Base-by-base conservation (phyloP, 2,113 vertebrate genomes). In the Struthidea cinerea region DNA sequence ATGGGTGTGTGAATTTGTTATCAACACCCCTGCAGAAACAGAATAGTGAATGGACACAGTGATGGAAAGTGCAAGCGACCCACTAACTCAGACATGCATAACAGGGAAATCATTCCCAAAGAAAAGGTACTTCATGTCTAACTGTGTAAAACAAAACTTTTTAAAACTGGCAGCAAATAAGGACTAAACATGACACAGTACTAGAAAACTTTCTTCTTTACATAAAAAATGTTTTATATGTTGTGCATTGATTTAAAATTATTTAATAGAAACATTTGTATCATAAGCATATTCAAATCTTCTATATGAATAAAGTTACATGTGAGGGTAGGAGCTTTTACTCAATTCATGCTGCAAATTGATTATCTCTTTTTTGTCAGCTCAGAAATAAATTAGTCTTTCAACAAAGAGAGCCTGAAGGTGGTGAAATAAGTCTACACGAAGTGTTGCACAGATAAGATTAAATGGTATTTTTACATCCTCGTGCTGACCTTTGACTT, bases 401-500 rank as follows among this genome's bases (percentile, higher is more conserved):
- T 96, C 90, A 94, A 78, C 68, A 90, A 84, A 90, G 86, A 71
- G 64, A 67, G 88, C 39, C 70, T 93, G 84, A 90, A 92, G 96
- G 92, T 94, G 94, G 90, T 92, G 94, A 93, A 97, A 93, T 95
- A 85, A 95, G 89, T 76, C 89, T 64, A 83, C 64, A 27, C 85
- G 86, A 96, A 97, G 96, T 96, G 94, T 96, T 95, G 89, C 89
- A 59, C 83, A 96, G 97, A 97, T 97, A 97, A 97, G 95, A 96
- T 97, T 97, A 97, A 97, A 97, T 79, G 95, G 97, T 97, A 97
- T 98, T 98, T 98, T 98, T 98, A 97, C 95, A 97, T 90, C 86
- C 91, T 97, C 76, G 83, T 63, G 81, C 97, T 97, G 94, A 97
- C 97, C 96, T 97, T 97, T 96, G 96, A 94, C 97, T 98, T 96